phyloP scores from a whole-genome alignment of 2,797 vertebrate species.

The Enteromius unitaeniatus region DNA sequence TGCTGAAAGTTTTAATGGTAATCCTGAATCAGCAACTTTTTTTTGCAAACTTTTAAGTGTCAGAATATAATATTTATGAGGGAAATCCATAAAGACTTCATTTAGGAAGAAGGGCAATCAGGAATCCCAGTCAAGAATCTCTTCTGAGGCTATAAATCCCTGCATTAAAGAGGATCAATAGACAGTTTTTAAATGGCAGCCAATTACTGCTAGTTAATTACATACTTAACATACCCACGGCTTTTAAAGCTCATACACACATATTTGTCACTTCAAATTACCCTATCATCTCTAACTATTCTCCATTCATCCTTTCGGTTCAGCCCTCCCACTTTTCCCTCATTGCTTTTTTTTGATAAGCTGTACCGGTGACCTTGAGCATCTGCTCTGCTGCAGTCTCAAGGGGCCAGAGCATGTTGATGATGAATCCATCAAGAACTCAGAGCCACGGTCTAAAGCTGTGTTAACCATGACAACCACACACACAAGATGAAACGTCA shows the following conservation, averaged over 20 bases:
- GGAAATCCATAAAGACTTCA: slow-evolving; percentile 37
- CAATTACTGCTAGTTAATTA: slow-evolving; percentile 56
- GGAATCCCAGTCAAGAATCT: slow-evolving; percentile 45
- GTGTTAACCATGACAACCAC: slow-evolving; percentile 52
- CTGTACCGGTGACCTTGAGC: slow-evolving; percentile 60
- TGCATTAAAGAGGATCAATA: slow-evolving; percentile 62
- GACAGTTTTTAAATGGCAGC: slow-evolving; percentile 60
- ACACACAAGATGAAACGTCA: slow-evolving; percentile 15
- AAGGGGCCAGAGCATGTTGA: slow-evolving; percentile 47
- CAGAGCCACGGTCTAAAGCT: slow-evolving; percentile 53
- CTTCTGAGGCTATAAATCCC: slow-evolving; percentile 57
- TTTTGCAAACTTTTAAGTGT: slow-evolving; percentile 16
- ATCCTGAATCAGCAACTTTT: slow-evolving; percentile 38
- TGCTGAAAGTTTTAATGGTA: slow-evolving; percentile 27
- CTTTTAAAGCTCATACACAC: slow-evolving; percentile 57
- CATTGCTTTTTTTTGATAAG: slow-evolving; percentile 32
- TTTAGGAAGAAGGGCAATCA: slow-evolving; percentile 42
- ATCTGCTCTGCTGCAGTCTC: slow-evolving; percentile 55
- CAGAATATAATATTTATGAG: slow-evolving; percentile 32
- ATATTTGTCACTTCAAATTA: slow-evolving; percentile 58
- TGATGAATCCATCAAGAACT: slow-evolving; percentile 62
- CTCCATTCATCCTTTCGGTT: slow-evolving; percentile 49
- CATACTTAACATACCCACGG: slow-evolving; percentile 60
- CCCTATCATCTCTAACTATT: slow-evolving; percentile 50
- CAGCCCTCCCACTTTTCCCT: slow-evolving; percentile 37